Conservation (phyloP, 1,140 invertebrate genomes). For the Latrodectus geometricus region DNA sequence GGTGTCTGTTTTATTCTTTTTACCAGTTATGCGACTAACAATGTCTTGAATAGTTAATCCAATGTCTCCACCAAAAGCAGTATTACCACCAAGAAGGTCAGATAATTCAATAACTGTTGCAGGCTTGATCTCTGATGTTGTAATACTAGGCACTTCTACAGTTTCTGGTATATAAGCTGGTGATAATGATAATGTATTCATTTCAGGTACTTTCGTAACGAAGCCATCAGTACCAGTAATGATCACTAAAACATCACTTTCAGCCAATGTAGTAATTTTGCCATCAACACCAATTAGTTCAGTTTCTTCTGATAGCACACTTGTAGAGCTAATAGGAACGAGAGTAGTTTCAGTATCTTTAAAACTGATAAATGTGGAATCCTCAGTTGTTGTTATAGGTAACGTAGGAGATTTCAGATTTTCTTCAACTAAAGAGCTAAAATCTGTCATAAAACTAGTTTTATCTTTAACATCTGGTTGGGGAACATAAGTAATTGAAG, state of each 20-base stretch:
- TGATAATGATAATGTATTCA: slow-evolving; percentile 24
- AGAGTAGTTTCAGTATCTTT: not conserved
- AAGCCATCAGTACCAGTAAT: slow-evolving; percentile 62
- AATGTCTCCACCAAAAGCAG: slow-evolving; percentile 63
- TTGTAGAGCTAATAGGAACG: slow-evolving; percentile 54
- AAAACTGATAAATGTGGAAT: not conserved
- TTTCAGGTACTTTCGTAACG: slow-evolving; percentile 54
- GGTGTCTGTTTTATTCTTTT: slow-evolving; percentile 49
- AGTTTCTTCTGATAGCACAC: slow-evolving; percentile 57
- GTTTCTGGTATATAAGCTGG: slow-evolving; percentile 26
- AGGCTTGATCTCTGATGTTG: slow-evolving; percentile 62
- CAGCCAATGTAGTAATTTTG: slow-evolving; percentile 45
- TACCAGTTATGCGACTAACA: slow-evolving; percentile 58
- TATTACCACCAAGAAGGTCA: slow-evolving; percentile 64
- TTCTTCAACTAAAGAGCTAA: slow-evolving; percentile 9
- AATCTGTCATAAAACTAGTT: not conserved
- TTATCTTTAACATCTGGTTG: not conserved
- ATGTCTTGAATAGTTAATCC: slow-evolving; percentile 65
- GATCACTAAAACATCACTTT: slow-evolving; percentile 54
- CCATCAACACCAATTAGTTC: slow-evolving; percentile 62
- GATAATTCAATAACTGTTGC: slow-evolving; percentile 65
- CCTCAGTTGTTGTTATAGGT: not conserved
- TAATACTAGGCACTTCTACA: not conserved
- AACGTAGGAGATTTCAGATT: not conserved
- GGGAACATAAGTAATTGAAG: not conserved